Percentiles rank a stretch among this genome's conserved stretches.
Evolutionary conservation across 2,888 invertebrate genomes (phyloP).

Genomic region (Halocaridina rubra): DNA sequence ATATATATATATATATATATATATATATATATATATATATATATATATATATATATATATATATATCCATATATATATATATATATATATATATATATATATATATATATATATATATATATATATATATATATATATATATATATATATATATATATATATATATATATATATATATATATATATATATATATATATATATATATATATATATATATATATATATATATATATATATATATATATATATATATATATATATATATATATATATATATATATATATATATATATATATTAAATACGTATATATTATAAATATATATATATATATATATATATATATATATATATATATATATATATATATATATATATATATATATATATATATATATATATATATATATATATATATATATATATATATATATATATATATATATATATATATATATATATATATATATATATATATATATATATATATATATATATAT

Average conservation of each 20-base stretch:
- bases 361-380: neutral
- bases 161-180: neutral
- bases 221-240: neutral
- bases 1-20: neutral
- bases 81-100: neutral
- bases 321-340: neutral
- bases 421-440: neutral
- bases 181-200: neutral
- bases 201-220: neutral
- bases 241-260: neutral
- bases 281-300: neutral
- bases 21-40: neutral
- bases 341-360: neutral
- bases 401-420: neutral
- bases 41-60: neutral
- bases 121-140: neutral
- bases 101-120: neutral
- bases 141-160: neutral
- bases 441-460: neutral
- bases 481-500: neutral
- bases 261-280: neutral
- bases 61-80: neutral
- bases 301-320: neutral
- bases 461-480: neutral
- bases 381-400: neutral